These are phyloP conservation scores for Microtus montanus DNA, from an alignment of 2,113 vertebrate species.

Conservation along the genomic window DNA sequence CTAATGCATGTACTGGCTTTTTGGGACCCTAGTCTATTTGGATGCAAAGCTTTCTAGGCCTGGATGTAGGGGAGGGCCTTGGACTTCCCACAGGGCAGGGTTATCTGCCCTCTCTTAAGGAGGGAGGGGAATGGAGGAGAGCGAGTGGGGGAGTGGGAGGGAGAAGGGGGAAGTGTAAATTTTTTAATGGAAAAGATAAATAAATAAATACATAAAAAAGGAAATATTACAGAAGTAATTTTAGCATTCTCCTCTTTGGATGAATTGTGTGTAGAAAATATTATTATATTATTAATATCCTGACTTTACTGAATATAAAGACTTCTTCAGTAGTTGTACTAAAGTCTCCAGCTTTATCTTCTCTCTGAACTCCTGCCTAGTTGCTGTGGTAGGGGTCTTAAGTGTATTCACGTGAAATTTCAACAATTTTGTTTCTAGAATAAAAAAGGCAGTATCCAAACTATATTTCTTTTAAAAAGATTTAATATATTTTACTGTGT, in stretches of 20 bases:
- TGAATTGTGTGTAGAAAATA: background rate
- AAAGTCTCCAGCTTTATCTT: background rate
- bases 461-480: background rate
- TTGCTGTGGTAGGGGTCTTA: background rate
- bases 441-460: background rate
- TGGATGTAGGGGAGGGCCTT: too few species aligned
- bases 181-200: too few species aligned
- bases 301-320: background rate
- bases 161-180: too few species aligned
- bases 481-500: constrained; percentile 12
- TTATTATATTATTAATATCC: background rate
- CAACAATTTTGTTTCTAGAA: background rate
- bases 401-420: background rate
- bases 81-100: too few species aligned
- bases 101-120: too few species aligned
- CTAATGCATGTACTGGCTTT: too few species aligned
- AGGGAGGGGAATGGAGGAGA: too few species aligned
- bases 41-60: too few species aligned
- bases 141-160: too few species aligned
- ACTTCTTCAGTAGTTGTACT: background rate
- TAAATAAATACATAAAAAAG: too few species aligned
- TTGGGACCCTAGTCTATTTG: too few species aligned
- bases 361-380: background rate
- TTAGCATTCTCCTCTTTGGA: background rate
- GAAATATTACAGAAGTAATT: background rate